Percentiles rank a stretch among this genome's conserved stretches.
phyloP scores from a whole-genome alignment of 1,140 invertebrate genomes.

The Aporrectodea caliginosa region DNA sequence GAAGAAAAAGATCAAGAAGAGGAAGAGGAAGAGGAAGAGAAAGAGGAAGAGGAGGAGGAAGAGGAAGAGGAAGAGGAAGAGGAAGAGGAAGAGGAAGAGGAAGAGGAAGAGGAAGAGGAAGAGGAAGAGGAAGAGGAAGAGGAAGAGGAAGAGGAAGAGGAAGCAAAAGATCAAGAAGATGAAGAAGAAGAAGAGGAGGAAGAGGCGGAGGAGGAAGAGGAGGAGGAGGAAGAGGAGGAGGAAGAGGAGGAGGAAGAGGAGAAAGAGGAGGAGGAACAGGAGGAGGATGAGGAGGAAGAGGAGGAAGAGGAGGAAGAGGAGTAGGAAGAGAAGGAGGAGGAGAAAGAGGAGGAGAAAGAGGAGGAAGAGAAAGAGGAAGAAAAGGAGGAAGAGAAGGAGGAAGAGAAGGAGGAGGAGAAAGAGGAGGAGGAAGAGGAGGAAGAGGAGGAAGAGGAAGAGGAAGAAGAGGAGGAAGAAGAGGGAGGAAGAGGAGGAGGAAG shows the following conservation, averaged over 20 bases:
- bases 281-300: no score
- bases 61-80: no score
- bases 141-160: not conserved
- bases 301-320: no score
- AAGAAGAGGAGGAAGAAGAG: not conserved
- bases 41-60: no score
- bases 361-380: not conserved
- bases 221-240: not conserved
- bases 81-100: no score
- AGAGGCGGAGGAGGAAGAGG: no score
- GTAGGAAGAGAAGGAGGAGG: not conserved
- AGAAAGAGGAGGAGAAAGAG: not conserved
- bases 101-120: no score
- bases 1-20: no score
- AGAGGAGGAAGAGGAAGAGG: not conserved
- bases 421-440: no score
- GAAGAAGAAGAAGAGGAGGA: not conserved
- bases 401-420: no score
- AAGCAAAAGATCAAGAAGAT: conserved; percentile 5
- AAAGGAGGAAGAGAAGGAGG: conserved; percentile 4
- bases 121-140: no score
- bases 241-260: not conserved
- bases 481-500: conserved; percentile 12
- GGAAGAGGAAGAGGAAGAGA: no score
- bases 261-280: not conserved